phyloP scores from a whole-genome alignment of 2,797 vertebrate species.

The Pipistrellus pipistrellus region DNA sequence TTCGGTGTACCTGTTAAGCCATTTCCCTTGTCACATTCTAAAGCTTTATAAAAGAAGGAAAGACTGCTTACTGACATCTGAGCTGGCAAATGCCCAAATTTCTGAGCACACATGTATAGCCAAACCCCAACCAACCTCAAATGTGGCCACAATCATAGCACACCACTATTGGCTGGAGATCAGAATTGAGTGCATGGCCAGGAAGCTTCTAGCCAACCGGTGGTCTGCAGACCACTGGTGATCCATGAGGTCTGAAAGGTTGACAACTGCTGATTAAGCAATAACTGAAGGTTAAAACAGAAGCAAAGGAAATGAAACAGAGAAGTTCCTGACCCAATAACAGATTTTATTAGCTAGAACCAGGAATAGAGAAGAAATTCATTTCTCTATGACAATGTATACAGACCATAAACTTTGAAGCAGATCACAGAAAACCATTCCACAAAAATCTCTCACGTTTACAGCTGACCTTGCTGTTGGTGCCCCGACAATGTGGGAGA shows the following conservation, averaged over 20 bases:
- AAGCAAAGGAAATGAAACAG: neutral
- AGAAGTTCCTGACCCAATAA: neutral
- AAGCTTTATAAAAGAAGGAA: neutral
- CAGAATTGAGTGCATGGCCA: neutral
- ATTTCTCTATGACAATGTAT: neutral
- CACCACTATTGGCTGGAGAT: neutral
- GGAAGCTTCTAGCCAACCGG: neutral
- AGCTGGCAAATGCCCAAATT: neutral
- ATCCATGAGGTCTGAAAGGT: too few relatives aligned
- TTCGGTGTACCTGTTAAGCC: neutral
- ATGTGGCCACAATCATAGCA: neutral
- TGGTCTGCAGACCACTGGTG: too few relatives aligned
- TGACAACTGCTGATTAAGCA: neutral
- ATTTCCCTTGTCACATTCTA: neutral
- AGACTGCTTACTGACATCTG: neutral
- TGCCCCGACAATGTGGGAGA: neutral
- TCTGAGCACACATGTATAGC: neutral
- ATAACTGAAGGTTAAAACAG: conserved; percentile 16
- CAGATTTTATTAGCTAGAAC: neutral
- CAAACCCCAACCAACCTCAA: neutral
- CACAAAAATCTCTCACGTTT: neutral
- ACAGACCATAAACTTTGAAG: neutral
- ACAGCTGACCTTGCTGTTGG: neutral
- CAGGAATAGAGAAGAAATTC: conserved; percentile 5
- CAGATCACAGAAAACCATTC: neutral